These are phyloP conservation scores for Scaptomyza reducta DNA, from an alignment of 2,888 invertebrate species.

Conservation along the genomic window DNA sequence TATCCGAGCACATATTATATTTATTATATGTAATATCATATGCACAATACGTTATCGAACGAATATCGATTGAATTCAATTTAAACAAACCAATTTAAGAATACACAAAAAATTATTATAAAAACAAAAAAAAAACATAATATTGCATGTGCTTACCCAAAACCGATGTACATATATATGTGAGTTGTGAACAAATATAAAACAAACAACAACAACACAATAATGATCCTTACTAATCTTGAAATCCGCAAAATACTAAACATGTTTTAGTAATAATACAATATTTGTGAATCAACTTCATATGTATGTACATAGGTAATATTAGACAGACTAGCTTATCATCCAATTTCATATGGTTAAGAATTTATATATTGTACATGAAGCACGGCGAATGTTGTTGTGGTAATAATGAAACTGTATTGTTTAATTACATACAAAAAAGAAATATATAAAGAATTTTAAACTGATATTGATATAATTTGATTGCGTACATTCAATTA, in stretches of 20 bases:
- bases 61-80: neutral
- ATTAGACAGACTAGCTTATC: neutral
- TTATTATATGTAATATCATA: conserved; percentile 16
- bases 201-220: neutral
- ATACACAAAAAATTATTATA: conserved; percentile 5
- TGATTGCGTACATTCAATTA: too few relatives aligned
- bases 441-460: too few relatives aligned
- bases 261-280: too few relatives aligned
- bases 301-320: neutral
- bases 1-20: neutral
- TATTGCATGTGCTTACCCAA: conserved; percentile 7
- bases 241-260: too few relatives aligned
- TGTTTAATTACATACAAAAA: neutral
- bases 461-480: too few relatives aligned
- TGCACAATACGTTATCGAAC: conserved; percentile 3
- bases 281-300: too few relatives aligned
- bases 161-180: conserved; percentile 14
- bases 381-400: neutral
- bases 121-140: conserved; percentile 2
- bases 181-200: neutral
- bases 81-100: neutral
- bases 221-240: too few relatives aligned
- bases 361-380: neutral
- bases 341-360: neutral
- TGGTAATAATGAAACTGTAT: neutral